phyloP scores from a whole-genome alignment of 1,140 invertebrate genomes.

The Eurosta solidaginis region DNA sequence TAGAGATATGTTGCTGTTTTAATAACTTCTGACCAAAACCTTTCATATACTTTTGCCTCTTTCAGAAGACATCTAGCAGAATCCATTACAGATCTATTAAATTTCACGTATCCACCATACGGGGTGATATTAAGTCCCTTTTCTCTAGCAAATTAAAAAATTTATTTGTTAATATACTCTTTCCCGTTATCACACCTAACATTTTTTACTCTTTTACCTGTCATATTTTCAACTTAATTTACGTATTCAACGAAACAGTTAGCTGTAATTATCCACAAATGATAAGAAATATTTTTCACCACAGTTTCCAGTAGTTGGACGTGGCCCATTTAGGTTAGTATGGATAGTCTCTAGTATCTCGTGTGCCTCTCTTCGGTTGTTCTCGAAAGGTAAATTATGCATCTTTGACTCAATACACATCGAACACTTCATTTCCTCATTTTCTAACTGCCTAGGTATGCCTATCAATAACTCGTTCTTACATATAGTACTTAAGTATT shows the following conservation, averaged over 20 bases:
- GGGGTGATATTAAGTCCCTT: background rate
- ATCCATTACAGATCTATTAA: background rate
- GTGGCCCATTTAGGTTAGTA: background rate
- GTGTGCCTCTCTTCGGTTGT: background rate
- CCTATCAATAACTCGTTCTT: background rate
- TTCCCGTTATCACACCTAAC: background rate
- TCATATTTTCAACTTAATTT: background rate
- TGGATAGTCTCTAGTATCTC: background rate
- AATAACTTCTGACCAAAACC: background rate
- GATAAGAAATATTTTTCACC: too few species aligned
- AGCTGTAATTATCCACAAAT: too few species aligned
- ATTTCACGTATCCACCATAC: background rate
- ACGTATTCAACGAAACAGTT: background rate
- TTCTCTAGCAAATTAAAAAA: background rate
- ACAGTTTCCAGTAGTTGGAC: too few species aligned
- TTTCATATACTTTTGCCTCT: background rate
- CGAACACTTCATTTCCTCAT: background rate
- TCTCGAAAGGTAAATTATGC: background rate
- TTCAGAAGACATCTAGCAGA: background rate
- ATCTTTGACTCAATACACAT: background rate
- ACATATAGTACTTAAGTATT: background rate
- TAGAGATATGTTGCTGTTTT: background rate
- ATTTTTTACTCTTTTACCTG: background rate
- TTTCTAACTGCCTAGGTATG: background rate
- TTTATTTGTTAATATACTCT: background rate